Percentiles rank a stretch among this genome's conserved stretches.
phyloP scores from a whole-genome alignment of 2,888 invertebrate species.

The Drosophila emarginata region DNA sequence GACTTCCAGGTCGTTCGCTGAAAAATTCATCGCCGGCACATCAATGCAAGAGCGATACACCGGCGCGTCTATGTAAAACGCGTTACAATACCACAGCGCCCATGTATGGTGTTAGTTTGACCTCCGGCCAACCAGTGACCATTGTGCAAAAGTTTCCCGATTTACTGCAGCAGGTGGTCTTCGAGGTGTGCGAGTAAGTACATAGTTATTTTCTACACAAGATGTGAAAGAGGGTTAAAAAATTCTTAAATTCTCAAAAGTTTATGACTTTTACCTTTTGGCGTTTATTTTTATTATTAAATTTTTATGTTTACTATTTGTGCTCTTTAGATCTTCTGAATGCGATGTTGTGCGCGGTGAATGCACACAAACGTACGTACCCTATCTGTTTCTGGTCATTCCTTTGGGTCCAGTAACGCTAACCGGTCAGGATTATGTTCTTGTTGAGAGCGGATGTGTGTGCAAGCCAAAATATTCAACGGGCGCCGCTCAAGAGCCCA shows the following conservation, averaged over 20 bases:
- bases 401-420: constrained; percentile 94
- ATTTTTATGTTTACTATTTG: too few species aligned
- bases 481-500: constrained; percentile 82
- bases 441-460: constrained; percentile 97
- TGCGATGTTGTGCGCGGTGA: constrained; percentile 94
- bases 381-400: constrained; percentile 94
- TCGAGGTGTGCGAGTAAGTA: constrained; percentile 95
- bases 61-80: constrained; percentile 92
- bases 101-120: constrained; percentile 96
- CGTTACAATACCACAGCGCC: constrained; percentile 96
- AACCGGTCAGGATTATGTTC: constrained; percentile 96
- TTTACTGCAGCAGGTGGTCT: constrained; percentile 94
- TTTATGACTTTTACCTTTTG: too few species aligned
- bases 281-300: too few species aligned
- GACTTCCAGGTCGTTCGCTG: constrained; percentile 80
- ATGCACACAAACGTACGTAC: constrained; percentile 94
- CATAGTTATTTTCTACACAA: not conserved
- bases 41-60: constrained; percentile 85
- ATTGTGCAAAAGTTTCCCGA: constrained; percentile 97
- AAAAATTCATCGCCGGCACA: constrained; percentile 73
- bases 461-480: constrained; percentile 86
- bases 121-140: constrained; percentile 95
- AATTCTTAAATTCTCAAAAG: too few species aligned
- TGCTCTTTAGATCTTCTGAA: constrained; percentile 88
- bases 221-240: too few species aligned